Base-by-base conservation (phyloP, 2,113 vertebrate species). In the Verasper variegatus region DNA sequence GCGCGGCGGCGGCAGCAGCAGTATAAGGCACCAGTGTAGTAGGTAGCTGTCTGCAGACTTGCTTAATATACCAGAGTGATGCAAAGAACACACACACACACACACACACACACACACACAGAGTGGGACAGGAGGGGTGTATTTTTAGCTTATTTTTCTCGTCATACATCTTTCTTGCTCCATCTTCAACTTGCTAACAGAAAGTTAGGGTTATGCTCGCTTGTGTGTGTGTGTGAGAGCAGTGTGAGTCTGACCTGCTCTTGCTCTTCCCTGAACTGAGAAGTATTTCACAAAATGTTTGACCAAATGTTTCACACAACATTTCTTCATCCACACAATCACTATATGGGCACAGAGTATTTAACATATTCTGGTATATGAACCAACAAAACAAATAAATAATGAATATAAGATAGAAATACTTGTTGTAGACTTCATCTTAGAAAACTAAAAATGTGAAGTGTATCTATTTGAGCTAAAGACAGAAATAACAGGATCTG, bases 111-210 rank as follows among this genome's bases (percentile, higher is more conserved):
- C 68, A 27, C 64, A 57, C 63, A 72, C 49, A 45, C 55, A 68
- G 68, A 51, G 13, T 5, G 12, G 81, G 86, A 80, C 84, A 82
- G 80, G 66, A 67, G 13, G 62, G 31, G 13, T 47, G 78, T 92
- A 91, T 91, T 90, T 91, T 82, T 92, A 89, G 62, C 37, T 24
- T 45, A 24, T 68, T 78, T 68, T 67, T 67, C 61, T 67, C 31
- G 71, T 68, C 47, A 0, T 52, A 31, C 21, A n/a, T 67, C 45
- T 68, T n/a, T 45, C 1, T 42, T 1, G 17, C 74, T 65, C 63
- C n/a, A 37, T 17, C 52, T 68, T 66, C 74, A 24, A 24, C 37
- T 4, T 71, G 37, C 57, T 35, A 9, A 47, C 15, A 59, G 69
- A 71, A 87, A 78, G 79, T 81, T 20, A 17, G 27, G 3, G 2